A percentile compares a stretch with the other conserved stretches of the same genome.
Conservation (phyloP, 1,140 invertebrate genomes). For the Subanguina moxae region DNA sequence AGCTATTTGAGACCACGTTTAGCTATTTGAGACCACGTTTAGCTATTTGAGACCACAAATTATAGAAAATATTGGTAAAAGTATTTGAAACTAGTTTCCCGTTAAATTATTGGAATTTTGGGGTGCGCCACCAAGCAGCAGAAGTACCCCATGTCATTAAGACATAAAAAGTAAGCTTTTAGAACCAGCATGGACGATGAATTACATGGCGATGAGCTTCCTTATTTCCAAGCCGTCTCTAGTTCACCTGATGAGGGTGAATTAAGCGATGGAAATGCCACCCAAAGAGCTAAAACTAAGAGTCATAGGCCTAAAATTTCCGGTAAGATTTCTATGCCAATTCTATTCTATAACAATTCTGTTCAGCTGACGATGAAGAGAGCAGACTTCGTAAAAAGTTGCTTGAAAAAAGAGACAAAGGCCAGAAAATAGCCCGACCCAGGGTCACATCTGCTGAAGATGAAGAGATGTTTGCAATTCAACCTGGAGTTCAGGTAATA, state of each 20-base stretch:
- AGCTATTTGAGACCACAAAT: too few species aligned
- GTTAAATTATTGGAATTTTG: too few species aligned
- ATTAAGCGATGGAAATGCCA: neutral
- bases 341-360: neutral
- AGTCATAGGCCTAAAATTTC: neutral
- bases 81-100: too few species aligned
- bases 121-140: too few species aligned
- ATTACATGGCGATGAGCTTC: too few species aligned
- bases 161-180: too few species aligned
- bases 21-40: too few species aligned
- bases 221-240: neutral
- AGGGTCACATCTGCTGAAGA: neutral
- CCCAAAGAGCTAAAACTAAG: neutral
- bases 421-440: neutral
- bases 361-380: neutral
- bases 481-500: too few species aligned
- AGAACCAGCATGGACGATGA: too few species aligned
- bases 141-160: too few species aligned
- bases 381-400: neutral
- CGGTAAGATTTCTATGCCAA: neutral
- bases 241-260: neutral
- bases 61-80: too few species aligned
- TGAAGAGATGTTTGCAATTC: slow-evolving; percentile 7
- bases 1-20: too few species aligned
- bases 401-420: neutral